Evolutionary conservation across 2,888 invertebrate genomes (phyloP).

Genomic region (Conops quadrifasciatus): DNA sequence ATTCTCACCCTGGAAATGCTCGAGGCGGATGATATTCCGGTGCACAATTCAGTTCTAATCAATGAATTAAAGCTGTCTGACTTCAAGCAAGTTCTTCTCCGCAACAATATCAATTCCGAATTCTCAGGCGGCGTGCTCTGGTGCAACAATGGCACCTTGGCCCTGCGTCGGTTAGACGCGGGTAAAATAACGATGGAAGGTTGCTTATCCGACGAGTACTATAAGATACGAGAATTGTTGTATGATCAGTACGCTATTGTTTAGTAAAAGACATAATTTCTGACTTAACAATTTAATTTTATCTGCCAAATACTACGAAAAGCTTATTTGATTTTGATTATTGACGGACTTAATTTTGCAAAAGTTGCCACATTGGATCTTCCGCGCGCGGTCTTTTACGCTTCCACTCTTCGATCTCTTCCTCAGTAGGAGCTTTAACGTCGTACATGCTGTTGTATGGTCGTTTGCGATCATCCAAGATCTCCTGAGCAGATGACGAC

Average conservation of each 20-base stretch:
- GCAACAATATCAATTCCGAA: slow-evolving; percentile 82
- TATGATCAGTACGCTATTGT: slow-evolving; percentile 98
- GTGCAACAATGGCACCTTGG: slow-evolving; percentile 91
- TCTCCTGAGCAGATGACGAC: slow-evolving; percentile 62
- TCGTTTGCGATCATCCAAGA: slow-evolving; percentile 88
- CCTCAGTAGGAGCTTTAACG: slow-evolving; percentile 85
- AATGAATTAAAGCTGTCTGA: slow-evolving; percentile 94
- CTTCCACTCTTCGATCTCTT: slow-evolving; percentile 92
- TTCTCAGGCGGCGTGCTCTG: slow-evolving; percentile 91
- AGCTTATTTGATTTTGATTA: no score
- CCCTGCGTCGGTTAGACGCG: slow-evolving; percentile 87
- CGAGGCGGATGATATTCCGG: slow-evolving; percentile 68
- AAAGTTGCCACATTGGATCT: slow-evolving; percentile 92
- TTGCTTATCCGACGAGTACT: slow-evolving; percentile 93
- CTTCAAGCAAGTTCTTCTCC: slow-evolving; percentile 81
- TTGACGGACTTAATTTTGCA: slow-evolving; percentile 42
- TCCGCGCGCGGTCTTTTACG: slow-evolving; percentile 84
- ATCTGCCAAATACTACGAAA: slow-evolving; percentile 2
- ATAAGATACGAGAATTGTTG: slow-evolving; percentile 87
- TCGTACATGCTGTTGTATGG: slow-evolving; percentile 92
- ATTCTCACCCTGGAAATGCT: slow-evolving; percentile 77
- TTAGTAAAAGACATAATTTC: slow-evolving; percentile 58
- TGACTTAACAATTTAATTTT: not conserved
- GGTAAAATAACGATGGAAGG: slow-evolving; percentile 95
- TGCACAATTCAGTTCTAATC: slow-evolving; percentile 87